Evolutionary conservation across 2,113 vertebrate genomes (phyloP), one percentile per base, ranked within the genome.

Genomic region (Misgurnus mizolepis): DNA sequence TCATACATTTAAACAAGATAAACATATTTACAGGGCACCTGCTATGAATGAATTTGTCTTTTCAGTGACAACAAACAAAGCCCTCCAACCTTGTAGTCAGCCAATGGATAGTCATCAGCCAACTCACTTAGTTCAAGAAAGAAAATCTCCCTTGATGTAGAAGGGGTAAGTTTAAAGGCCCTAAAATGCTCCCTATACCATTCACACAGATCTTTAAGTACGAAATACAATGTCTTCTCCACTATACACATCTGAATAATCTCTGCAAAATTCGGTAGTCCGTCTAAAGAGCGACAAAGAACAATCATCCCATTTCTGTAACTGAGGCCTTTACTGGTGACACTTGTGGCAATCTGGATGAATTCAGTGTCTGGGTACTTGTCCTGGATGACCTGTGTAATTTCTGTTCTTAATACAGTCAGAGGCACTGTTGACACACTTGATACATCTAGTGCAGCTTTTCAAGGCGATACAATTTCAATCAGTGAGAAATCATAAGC

Each of bases 301-400:
- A 61, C 22, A 61, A 61, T 61, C 60, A 61, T 61, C 4, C 60
- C 60, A 61, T 61, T 61, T 61, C 60, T 61, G 60, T 61, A 61
- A 61, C 60, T 34, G 22, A 61, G 0, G 1, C 60, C 22, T 61
- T 61, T 61, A 61, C 60, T 61, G 60, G 22, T 61, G 60, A 12
- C 58, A 61, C 22, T 61, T 61, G 60, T 61, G 58, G 58, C 12
- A 2, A 27, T 61, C 60, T 61, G 60, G 58, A 61, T 12, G 22
- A 34, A 34, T 61, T 34, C 60, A 61, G 60, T 61, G 22, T 2
- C 60, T 61, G 60, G 10, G 60, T 34, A 61, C 60, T 60, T 60
- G 58, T 60, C 8, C 22, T 60, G 18, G 58, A 60, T 3, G 58
- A 10, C 58, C 58, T 60, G 18, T 22, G n/a, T 60, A 18, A 22